Base-by-base conservation (phyloP, 2,888 invertebrate genomes). In the Tiliacea aurago region DNA sequence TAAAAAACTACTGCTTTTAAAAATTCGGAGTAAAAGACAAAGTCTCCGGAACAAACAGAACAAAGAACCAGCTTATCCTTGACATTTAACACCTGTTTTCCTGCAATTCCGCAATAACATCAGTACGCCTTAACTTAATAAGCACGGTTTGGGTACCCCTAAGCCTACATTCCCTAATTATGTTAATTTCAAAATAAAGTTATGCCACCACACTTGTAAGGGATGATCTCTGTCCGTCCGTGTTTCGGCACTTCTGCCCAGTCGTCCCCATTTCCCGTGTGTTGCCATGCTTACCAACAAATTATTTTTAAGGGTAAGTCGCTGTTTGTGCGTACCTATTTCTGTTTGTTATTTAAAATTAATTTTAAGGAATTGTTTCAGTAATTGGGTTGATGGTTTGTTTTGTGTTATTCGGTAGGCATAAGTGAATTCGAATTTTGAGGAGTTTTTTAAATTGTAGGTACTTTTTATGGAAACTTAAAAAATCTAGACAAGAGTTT, bases 151-250 rank as follows among this genome's bases (percentile, higher is more conserved):
- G 90, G 90, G 90, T 37, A 55, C 88, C 88, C 90, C 90, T 92
- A 89, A 89, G 91, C 89, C 89, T 82, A 87, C 88, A 86, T 76
- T 80, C 89, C 91, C 90, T 95, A 95, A 96, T 96, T 96, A 96
- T 95, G 95, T 93, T 95, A 95, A 95, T 95, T 92, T 91, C 90
- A 88, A 91, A 94, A 95, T 95, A 95, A 95, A 95, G 94, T 95
- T 94, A 93, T 94, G 94, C 93, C 88, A 92, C 93, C 93, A 86
- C 92, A 91, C 92, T 94, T 93, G 90, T 90, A 86, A 92, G 93
- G 93, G 94, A 90, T 90, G 80, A 84, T 87, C 87, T 87, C 85
- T 87, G 89, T 90, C 91, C 91, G 91, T 89, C 76, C 82, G 76
- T 88, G 89, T 89, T 87, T 84, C 84, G 86, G 84, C 90, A 89